Conservation (phyloP, 2,113 vertebrate genomes). For the Actenoides lindsayi region DNA sequence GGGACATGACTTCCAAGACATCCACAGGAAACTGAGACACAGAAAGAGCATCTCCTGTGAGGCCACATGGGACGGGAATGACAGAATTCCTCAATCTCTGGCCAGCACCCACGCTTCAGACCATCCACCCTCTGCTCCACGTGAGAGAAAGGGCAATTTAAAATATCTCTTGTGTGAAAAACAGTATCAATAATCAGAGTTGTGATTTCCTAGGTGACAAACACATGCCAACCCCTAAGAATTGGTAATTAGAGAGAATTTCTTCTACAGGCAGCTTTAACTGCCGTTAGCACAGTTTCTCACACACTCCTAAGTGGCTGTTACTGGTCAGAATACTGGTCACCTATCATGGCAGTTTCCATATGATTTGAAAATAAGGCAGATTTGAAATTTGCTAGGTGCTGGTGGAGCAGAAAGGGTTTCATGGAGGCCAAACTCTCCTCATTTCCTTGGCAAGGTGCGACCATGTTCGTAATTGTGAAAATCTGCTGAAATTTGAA, state of each 20-base stretch:
- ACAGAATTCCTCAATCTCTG: not conserved
- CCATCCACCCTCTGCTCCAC: not conserved
- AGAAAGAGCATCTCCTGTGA: not conserved
- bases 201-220: not conserved
- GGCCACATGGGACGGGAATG: not conserved
- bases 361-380: not conserved
- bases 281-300: not conserved
- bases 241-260: not conserved
- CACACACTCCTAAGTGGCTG: not conserved
- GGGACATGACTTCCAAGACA: not conserved
- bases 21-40: not conserved
- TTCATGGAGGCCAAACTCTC: not conserved
- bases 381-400: not conserved
- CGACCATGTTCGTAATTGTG: not conserved
- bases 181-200: not conserved
- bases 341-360: not conserved
- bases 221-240: not conserved
- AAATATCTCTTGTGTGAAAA: not conserved
- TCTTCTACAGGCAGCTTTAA: not conserved
- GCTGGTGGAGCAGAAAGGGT: not conserved
- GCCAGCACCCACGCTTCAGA: slow-evolving; percentile 18
- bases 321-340: not conserved
- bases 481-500: not conserved
- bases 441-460: not conserved
- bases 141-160: not conserved